Evolutionary conservation across 2,113 vertebrate genomes (phyloP).

Genomic region (Pteropus alecto): DNA sequence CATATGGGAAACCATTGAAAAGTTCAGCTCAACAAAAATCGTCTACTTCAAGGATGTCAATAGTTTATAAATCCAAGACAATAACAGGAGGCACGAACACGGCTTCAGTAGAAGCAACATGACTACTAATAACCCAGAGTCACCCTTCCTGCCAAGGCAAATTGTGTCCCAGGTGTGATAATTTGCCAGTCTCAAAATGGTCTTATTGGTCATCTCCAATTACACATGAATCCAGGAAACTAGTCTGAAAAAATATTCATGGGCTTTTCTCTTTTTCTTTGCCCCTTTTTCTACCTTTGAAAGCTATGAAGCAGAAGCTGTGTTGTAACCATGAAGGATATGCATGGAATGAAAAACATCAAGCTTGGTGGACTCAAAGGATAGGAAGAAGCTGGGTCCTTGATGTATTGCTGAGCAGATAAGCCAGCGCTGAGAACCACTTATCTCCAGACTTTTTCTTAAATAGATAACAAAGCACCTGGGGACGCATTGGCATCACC

Average conservation of each 20-base stretch:
- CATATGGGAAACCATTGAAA: neutral
- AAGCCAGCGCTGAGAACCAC: neutral
- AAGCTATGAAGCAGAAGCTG: neutral
- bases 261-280: neutral
- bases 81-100: neutral
- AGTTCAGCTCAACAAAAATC: neutral
- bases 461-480: neutral
- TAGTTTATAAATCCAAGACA: neutral
- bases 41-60: neutral
- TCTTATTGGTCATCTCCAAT: neutral
- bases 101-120: neutral
- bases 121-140: neutral
- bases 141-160: neutral
- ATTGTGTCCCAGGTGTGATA: neutral
- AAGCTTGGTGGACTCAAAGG: neutral
- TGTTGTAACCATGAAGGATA: neutral
- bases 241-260: neutral
- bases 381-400: neutral
- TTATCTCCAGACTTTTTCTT: neutral
- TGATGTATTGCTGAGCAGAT: neutral
- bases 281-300: neutral
- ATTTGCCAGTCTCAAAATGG: neutral
- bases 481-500: neutral
- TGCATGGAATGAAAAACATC: neutral
- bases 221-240: neutral